Evolutionary conservation across 2,797 vertebrate species (phyloP), one percentile per base, ranked within the genome.

Genomic region (Taeniopygia guttata): DNA sequence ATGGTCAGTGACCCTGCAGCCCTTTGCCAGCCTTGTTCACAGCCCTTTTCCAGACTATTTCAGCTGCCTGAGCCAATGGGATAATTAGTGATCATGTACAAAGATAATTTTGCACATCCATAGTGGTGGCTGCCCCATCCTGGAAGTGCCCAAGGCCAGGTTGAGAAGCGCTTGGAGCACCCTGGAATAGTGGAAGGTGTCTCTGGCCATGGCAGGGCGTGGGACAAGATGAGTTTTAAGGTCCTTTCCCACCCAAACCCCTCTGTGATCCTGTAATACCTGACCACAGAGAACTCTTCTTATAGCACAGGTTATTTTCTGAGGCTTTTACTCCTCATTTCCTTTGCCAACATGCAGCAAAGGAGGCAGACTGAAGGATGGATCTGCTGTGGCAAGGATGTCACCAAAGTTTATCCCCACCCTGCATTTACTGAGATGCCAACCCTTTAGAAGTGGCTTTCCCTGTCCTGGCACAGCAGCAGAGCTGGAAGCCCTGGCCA

Each of bases 151-250:
- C 51, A 64, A 45, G 38, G 64, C 58, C 58, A 32, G 25, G 25
- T 0, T 70, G 49, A 56, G 40, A 0, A 0, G 51, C 0, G 0
- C n/a, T 45, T 77, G 30, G 66, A 84, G 34, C n/a, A 52, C 10
- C 18, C 29, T 36, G 52, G 45, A 22, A 2, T 10, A 42, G n/a
- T n/a, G n/a, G n/a, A n/a, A n/a, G n/a, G n/a, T n/a, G n/a, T n/a
- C n/a, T n/a, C n/a, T n/a, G n/a, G 40, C 32, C 30, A 10, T 22
- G 45, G 20, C 45, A 64, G 51, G 13, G n/a, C 1, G 3, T 34
- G 34, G 10, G 5, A 64, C 40, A 11, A 10, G 17, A 46, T 64
- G n/a, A 27, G 26, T 45, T 72, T 72, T 36, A 23, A 59, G 23
- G 46, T 51, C 21, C 25, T 56, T 89, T 54, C 4, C 30, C 20